These are phyloP conservation scores for Marmota flaviventris DNA, from an alignment of 2,113 vertebrate species.

Conservation along the genomic window DNA sequence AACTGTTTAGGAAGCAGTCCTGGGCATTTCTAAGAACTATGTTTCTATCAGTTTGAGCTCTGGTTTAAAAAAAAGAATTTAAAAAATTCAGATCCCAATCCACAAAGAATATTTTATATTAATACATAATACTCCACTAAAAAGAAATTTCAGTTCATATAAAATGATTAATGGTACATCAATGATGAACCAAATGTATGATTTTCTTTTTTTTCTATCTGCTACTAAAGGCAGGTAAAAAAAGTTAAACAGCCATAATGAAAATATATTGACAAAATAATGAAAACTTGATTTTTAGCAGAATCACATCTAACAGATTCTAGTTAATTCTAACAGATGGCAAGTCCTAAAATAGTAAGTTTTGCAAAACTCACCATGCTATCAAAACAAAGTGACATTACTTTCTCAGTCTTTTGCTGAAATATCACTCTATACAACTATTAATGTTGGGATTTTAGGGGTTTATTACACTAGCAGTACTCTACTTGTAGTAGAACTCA, in stretches of 20 bases:
- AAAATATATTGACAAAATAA: constrained; percentile 50
- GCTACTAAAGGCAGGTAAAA: background rate
- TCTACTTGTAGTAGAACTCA: background rate
- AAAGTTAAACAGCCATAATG: background rate
- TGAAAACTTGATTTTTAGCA: constrained; percentile 32
- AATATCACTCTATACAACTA: background rate
- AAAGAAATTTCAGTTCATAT: background rate
- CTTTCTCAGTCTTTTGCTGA: background rate
- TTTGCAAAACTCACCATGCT: background rate
- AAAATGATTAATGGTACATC: background rate
- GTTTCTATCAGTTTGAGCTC: constrained; percentile 6
- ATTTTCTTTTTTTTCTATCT: background rate
- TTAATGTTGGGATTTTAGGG: background rate
- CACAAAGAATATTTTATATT: constrained; percentile 23
- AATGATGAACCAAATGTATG: background rate
- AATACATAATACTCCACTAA: constrained; percentile 23
- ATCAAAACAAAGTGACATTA: background rate
- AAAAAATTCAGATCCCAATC: background rate
- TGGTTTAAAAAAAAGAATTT: constrained; percentile 7
- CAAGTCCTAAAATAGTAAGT: constrained; percentile 32
- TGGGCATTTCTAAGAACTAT: background rate
- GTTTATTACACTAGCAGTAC: background rate
- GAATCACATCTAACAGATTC: constrained; percentile 38
- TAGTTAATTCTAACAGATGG: constrained; percentile 16
- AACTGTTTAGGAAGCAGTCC: background rate